These are phyloP conservation scores for Actias luna DNA, from an alignment of 2,888 invertebrate species.

Conservation along the genomic window DNA sequence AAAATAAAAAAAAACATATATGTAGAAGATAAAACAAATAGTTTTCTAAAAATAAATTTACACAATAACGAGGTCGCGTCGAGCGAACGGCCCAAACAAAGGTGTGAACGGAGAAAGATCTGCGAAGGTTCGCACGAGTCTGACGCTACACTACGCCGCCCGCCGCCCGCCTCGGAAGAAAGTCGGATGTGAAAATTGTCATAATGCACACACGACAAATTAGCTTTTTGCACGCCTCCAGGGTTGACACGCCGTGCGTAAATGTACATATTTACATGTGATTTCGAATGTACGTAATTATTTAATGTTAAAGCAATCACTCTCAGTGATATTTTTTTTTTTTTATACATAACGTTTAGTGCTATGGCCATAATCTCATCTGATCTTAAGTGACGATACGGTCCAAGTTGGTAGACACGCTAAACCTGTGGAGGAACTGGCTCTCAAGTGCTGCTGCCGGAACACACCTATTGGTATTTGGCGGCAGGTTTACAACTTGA, in stretches of 20 bases:
- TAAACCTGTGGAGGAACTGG: too few species aligned
- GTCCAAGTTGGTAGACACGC: too few species aligned
- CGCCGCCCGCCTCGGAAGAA: slow-evolving; percentile 51
- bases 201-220: slow-evolving; percentile 63
- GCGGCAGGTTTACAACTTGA: too few species aligned
- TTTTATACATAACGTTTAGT: too few species aligned
- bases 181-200: slow-evolving; percentile 80
- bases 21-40: slow-evolving; percentile 16
- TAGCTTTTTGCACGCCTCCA: slow-evolving; percentile 57
- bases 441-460: too few species aligned
- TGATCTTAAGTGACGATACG: too few species aligned
- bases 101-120: slow-evolving; percentile 63
- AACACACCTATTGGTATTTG: too few species aligned
- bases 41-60: slow-evolving; percentile 35
- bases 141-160: slow-evolving; percentile 31
- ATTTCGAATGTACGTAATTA: neutral
- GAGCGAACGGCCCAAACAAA: slow-evolving; percentile 53
- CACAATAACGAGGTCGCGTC: slow-evolving; percentile 32
- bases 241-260: slow-evolving; percentile 2
- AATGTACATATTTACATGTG: neutral
- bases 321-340: too few species aligned
- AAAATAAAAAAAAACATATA: too few species aligned
- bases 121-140: slow-evolving; percentile 47
- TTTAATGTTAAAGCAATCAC: neutral
- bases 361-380: too few species aligned